Conservation (phyloP, 1,140 invertebrate species). For the Drosophila pallidifrons region DNA sequence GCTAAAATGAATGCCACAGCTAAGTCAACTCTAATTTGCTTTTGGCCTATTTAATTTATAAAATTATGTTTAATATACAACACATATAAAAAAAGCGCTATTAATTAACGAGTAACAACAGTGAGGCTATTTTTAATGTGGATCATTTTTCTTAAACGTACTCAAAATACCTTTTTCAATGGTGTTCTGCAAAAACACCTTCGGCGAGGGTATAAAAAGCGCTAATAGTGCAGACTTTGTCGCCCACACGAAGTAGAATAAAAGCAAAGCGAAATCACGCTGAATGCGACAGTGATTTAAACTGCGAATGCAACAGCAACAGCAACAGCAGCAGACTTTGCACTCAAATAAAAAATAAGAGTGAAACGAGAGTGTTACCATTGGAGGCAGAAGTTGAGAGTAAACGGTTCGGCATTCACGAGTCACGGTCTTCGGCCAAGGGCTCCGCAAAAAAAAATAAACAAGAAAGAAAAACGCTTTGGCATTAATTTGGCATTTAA, state of each 20-base stretch:
- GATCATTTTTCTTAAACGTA: not conserved
- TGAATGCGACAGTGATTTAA: constrained; percentile 15
- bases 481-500: constrained; percentile 74
- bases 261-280: constrained; percentile 7
- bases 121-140: not conserved
- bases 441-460: constrained; percentile 5
- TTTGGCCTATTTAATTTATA: no score
- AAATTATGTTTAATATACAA: no score
- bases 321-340: not conserved
- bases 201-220: not conserved
- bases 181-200: not conserved
- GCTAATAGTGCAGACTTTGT: constrained; percentile 41
- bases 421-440: constrained; percentile 47
- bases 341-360: not conserved
- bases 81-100: no score
- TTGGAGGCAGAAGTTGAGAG: no score
- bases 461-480: constrained; percentile 10
- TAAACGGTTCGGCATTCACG: constrained; percentile 20
- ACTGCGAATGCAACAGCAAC: not conserved
- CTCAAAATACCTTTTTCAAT: not conserved
- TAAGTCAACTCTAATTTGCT: no score
- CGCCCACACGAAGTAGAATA: constrained; percentile 46
- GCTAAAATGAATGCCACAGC: no score
- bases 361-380: constrained; percentile 9
- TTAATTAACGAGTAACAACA: not conserved